A percentile compares a stretch with the other conserved stretches of the same genome.
Conservation (phyloP, 2,888 invertebrate species). For the Eurytoma californica region DNA sequence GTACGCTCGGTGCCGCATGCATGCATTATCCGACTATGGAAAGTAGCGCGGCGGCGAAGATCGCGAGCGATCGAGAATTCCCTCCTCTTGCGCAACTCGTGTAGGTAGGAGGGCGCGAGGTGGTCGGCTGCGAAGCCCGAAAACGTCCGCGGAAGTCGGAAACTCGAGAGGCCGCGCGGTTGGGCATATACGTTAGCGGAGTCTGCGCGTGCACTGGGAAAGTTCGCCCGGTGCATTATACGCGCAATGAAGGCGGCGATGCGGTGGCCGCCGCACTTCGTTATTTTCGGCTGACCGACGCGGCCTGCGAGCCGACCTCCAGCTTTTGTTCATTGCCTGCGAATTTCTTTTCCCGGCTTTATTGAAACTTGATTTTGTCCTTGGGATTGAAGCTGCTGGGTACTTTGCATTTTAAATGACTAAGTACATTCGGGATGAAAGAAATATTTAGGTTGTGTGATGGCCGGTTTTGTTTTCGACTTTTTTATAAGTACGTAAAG, state of each 20-base stretch:
- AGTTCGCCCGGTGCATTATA: not conserved
- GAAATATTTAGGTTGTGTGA: too few relatives aligned
- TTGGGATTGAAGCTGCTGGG: too few relatives aligned
- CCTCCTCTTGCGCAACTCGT: not conserved
- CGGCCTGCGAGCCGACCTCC: too few relatives aligned
- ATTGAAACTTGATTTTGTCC: too few relatives aligned
- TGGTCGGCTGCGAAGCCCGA: slow-evolving; percentile 20
- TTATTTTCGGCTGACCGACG: too few relatives aligned
- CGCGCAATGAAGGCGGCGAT: not conserved
- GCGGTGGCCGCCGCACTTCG: not conserved
- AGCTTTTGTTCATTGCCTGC: too few relatives aligned
- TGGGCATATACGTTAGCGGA: not conserved
- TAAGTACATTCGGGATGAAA: too few relatives aligned
- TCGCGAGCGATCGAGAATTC: not conserved
- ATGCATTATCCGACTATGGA: not conserved
- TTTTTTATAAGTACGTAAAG: too few relatives aligned
- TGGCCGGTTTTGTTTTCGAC: too few relatives aligned
- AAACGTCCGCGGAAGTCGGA: slow-evolving; percentile 30
- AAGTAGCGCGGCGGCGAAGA: not conserved
- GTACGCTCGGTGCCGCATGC: too few relatives aligned
- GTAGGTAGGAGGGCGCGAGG: not conserved
- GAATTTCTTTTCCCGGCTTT: too few relatives aligned
- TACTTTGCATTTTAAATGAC: too few relatives aligned
- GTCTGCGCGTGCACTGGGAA: not conserved
- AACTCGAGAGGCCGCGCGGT: slow-evolving; percentile 28